A percentile compares a stretch with the other conserved stretches of the same genome.
These are phyloP conservation scores for Oryzias celebensis DNA, from an alignment of 2,113 vertebrate genomes.

Conservation along the genomic window DNA sequence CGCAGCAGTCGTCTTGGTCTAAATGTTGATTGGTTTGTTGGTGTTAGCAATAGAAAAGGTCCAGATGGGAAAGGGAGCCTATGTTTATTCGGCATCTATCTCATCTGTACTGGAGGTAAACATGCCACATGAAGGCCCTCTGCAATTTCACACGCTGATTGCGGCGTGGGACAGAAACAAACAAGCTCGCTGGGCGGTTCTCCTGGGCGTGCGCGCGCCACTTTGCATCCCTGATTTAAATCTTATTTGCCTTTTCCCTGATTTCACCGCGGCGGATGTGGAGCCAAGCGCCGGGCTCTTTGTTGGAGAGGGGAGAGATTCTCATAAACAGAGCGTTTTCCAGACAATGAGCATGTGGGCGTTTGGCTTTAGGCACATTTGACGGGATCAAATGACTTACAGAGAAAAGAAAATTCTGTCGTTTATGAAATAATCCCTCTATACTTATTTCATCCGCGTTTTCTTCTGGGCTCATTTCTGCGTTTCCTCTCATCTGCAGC, in stretches of 20 bases:
- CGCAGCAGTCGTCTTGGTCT: not conserved
- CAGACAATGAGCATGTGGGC: conserved; percentile 73
- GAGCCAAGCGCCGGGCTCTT: conserved; percentile 35
- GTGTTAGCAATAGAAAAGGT: conserved; percentile 4
- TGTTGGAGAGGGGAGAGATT: conserved; percentile 39
- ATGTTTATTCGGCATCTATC: conserved; percentile 34
- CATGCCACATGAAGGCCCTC: conserved; percentile 27
- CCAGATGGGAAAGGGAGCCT: conserved; percentile 32
- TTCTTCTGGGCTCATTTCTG: conserved; percentile 42
- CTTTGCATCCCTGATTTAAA: conserved; percentile 49
- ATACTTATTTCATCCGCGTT: conserved; percentile 74
- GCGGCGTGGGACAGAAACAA: conserved; percentile 47
- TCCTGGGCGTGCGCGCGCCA: conserved; percentile 30
- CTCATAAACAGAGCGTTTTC: conserved; percentile 68
- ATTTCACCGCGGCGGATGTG: conserved; percentile 29
- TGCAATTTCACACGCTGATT: conserved; percentile 41
- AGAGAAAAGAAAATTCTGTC: conserved; percentile 73
- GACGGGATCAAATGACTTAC: conserved; percentile 77
- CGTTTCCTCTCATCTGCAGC: conserved; percentile 26
- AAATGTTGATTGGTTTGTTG: conserved; percentile 17
- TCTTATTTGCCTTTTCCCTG: conserved; percentile 50
- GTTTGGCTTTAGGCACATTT: conserved; percentile 77
- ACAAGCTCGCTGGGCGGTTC: conserved; percentile 34
- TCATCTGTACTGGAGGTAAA: conserved; percentile 40
- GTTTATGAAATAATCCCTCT: conserved; percentile 78